Evolutionary conservation across 2,888 invertebrate species (phyloP).

Genomic region (Apodemia duryi): DNA sequence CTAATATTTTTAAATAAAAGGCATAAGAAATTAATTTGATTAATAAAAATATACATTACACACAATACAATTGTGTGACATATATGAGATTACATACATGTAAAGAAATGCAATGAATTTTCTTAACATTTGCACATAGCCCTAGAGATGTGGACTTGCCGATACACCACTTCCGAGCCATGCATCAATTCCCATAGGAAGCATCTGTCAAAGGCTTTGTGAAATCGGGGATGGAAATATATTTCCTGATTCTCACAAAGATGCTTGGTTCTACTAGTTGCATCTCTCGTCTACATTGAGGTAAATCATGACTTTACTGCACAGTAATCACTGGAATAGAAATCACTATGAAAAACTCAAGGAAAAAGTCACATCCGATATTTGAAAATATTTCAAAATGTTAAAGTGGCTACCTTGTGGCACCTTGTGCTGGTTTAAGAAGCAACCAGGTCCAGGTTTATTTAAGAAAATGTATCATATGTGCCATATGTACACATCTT

Average conservation of each 20-base stretch:
- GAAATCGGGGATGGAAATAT: constrained; percentile 4
- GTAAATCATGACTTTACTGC: background rate
- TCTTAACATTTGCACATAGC: background rate
- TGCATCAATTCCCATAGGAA: constrained; percentile 7
- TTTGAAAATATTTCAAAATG: background rate
- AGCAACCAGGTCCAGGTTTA: too few relatives aligned
- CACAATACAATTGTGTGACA: too few relatives aligned
- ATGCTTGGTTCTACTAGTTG: background rate
- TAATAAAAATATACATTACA: too few relatives aligned
- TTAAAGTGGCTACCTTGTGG: too few relatives aligned
- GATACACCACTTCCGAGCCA: constrained; percentile 8
- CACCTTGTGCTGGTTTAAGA: too few relatives aligned
- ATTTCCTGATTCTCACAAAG: constrained; percentile 4
- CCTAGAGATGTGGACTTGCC: background rate
- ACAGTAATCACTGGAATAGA: background rate
- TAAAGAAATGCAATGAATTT: background rate
- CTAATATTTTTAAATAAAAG: too few relatives aligned
- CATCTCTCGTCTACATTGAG: constrained; percentile 1
- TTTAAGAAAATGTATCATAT: too few relatives aligned
- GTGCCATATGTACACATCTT: too few relatives aligned
- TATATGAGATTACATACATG: too few relatives aligned
- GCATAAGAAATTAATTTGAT: too few relatives aligned
- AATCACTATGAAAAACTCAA: background rate
- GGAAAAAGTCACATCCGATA: background rate
- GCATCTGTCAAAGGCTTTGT: constrained; percentile 14